Percentiles rank a stretch among this genome's conserved stretches.
Evolutionary conservation across 2,113 vertebrate species (phyloP).

Genomic region (Otolemur garnettii): DNA sequence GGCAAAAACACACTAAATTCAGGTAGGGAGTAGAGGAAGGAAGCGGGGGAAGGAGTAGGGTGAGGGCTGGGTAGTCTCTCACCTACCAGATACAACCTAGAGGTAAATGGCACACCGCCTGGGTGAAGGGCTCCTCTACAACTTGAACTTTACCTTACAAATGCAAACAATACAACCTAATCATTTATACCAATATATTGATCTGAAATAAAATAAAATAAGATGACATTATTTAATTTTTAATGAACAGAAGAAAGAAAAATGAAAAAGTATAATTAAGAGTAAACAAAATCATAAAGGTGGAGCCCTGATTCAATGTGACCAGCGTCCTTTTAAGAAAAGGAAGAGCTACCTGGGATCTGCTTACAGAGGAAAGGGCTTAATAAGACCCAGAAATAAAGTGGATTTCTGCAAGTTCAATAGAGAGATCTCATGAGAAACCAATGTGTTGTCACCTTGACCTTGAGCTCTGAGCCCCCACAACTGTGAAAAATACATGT

Average conservation of each 20-base stretch:
- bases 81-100: no score
- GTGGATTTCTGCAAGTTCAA: not conserved
- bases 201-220: not conserved
- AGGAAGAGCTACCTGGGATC: not conserved
- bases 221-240: no score
- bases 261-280: not conserved
- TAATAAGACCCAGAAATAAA: fast-evolving
- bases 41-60: no score
- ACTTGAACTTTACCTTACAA: no score
- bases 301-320: not conserved
- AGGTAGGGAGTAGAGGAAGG: no score
- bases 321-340: not conserved
- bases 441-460: not conserved
- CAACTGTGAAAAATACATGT: not conserved
- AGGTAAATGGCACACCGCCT: no score
- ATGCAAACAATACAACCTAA: no score
- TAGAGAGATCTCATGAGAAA: not conserved
- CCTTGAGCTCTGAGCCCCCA: not conserved
- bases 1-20: no score
- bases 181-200: no score
- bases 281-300: not conserved
- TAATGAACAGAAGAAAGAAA: no score
- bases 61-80: no score
- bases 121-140: no score
- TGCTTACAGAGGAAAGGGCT: not conserved